Evolutionary conservation across 2,888 invertebrate species (phyloP).

Genomic region (Phragmatobia fuliginosa): DNA sequence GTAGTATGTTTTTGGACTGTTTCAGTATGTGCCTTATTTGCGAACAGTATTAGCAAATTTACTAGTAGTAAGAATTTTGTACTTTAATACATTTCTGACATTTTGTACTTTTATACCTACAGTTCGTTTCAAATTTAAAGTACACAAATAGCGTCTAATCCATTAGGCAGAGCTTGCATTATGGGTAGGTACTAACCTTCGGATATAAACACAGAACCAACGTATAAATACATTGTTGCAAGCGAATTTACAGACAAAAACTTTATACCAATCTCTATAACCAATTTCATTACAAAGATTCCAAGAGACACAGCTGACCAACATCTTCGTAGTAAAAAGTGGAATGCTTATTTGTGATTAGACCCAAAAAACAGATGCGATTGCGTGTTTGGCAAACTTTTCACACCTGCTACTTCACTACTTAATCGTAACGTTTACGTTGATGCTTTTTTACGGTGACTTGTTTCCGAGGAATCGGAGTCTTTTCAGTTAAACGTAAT

Average conservation of each 20-base stretch:
- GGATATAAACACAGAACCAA: too few species aligned
- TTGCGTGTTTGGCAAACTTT: constrained; percentile 1
- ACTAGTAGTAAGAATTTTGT: too few species aligned
- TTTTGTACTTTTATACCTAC: too few species aligned
- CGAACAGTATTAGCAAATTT: too few species aligned
- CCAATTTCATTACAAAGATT: background rate
- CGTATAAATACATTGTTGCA: background rate
- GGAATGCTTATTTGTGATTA: constrained; percentile 4
- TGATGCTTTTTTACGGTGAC: background rate
- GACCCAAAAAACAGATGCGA: constrained; percentile 3
- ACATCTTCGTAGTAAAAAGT: background rate
- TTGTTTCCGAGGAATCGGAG: background rate
- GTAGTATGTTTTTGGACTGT: too few species aligned
- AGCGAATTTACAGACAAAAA: background rate
- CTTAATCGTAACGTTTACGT: background rate
- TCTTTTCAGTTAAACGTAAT: too few species aligned
- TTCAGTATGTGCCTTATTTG: too few species aligned
- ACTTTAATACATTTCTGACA: too few species aligned
- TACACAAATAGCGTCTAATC: too few species aligned
- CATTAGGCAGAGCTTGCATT: too few species aligned
- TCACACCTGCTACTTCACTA: constrained; percentile 7
- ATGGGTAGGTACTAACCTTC: too few species aligned
- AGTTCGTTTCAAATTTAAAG: too few species aligned
- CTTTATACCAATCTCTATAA: background rate
- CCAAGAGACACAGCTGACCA: background rate